Evolutionary conservation across 2,888 invertebrate genomes (phyloP).

Genomic region (Idaea biselata): DNA sequence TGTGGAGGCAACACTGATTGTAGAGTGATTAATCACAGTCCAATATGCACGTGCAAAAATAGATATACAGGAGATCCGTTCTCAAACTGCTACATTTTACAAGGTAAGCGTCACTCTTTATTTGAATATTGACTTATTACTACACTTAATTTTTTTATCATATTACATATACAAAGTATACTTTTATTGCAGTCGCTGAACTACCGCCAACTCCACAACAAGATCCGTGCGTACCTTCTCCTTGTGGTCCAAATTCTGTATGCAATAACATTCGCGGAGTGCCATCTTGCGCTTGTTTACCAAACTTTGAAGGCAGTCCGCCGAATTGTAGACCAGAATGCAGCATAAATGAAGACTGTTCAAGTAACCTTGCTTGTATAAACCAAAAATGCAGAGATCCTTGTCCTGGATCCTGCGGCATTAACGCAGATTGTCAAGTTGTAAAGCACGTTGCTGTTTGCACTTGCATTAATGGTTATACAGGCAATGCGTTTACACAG

Average conservation of each 20-base stretch:
- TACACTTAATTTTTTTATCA: no score
- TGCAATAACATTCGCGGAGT: slow-evolving; percentile 79
- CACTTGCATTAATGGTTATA: slow-evolving; percentile 78
- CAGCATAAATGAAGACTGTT: slow-evolving; percentile 84
- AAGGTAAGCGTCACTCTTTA: slow-evolving; percentile 47
- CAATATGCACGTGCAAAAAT: slow-evolving; percentile 84
- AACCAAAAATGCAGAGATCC: slow-evolving; percentile 84
- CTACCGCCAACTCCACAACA: slow-evolving; percentile 49
- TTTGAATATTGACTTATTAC: neutral
- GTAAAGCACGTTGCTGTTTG: slow-evolving; percentile 83
- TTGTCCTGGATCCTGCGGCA: slow-evolving; percentile 85
- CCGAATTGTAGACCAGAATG: slow-evolving; percentile 86
- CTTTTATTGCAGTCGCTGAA: slow-evolving; percentile 48
- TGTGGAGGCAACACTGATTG: slow-evolving; percentile 87
- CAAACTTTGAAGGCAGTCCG: slow-evolving; percentile 83
- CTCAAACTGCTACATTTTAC: slow-evolving; percentile 80
- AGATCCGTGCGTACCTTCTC: slow-evolving; percentile 85
- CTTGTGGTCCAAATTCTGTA: slow-evolving; percentile 83
- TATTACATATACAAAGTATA: slow-evolving; percentile 4
- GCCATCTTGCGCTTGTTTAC: slow-evolving; percentile 83
- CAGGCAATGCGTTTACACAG: slow-evolving; percentile 83
- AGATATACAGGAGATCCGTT: slow-evolving; percentile 84
- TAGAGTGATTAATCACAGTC: slow-evolving; percentile 86
- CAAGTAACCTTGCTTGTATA: slow-evolving; percentile 84
- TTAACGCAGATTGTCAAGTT: slow-evolving; percentile 80